phyloP scores from a whole-genome alignment of 1,140 invertebrate genomes.

The Aricia agestis region DNA sequence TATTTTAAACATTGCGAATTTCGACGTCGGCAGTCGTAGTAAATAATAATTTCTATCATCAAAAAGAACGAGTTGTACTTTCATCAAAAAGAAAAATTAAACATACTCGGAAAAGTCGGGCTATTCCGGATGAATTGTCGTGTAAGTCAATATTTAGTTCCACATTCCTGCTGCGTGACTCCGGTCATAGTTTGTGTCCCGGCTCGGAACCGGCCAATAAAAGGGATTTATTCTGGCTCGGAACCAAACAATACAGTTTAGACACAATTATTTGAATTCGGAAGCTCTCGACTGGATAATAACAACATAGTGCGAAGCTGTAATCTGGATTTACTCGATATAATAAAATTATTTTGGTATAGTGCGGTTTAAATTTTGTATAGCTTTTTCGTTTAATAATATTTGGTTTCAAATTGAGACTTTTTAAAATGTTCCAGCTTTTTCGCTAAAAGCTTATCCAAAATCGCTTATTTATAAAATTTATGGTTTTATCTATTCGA shows the following conservation, averaged over 20 bases:
- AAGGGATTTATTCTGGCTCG: background rate
- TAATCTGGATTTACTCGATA: background rate
- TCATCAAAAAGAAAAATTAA: background rate
- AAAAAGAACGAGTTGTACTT: background rate
- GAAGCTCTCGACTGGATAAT: background rate
- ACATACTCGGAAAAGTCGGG: background rate
- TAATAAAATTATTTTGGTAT: background rate
- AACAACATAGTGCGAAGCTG: background rate
- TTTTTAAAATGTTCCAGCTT: too few relatives aligned
- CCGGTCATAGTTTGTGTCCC: background rate
- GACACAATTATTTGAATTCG: background rate
- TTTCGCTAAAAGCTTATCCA: too few relatives aligned
- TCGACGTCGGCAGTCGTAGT: background rate
- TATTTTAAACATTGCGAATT: background rate
- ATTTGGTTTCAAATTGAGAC: too few relatives aligned
- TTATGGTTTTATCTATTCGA: too few relatives aligned
- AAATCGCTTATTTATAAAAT: too few relatives aligned
- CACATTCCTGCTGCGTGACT: background rate
- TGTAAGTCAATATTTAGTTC: background rate
- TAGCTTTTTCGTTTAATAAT: background rate
- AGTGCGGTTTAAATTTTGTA: background rate
- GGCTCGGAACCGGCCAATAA: background rate
- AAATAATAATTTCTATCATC: background rate
- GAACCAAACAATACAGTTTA: conserved; percentile 1
- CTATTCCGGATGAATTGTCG: background rate